Evolutionary conservation across 2,888 invertebrate species (phyloP).

Genomic region (Apoda limacodes): DNA sequence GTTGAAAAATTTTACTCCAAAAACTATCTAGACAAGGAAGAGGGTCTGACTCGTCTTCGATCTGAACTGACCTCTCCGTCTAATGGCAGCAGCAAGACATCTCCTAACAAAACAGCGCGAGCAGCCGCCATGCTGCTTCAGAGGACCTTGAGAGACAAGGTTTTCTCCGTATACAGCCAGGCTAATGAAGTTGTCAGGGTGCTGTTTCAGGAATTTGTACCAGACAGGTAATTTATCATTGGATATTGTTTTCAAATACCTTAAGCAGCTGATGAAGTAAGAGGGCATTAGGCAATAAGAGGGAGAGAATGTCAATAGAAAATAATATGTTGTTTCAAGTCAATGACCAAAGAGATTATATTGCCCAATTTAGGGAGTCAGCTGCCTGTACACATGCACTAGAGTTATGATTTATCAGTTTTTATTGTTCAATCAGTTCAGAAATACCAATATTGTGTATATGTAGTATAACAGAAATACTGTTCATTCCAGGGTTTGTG

Average conservation of each 20-base stretch:
- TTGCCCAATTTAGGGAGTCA: no score
- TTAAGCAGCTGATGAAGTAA: background rate
- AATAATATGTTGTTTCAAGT: no score
- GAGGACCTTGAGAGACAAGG: slow-evolving; percentile 86
- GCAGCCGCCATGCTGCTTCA: slow-evolving; percentile 85
- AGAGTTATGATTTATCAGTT: no score
- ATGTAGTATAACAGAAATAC: no score
- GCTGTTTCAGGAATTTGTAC: slow-evolving; percentile 87
- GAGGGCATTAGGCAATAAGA: background rate
- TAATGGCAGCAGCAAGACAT: slow-evolving; percentile 53
- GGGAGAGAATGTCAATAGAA: no score
- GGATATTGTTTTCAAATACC: background rate
- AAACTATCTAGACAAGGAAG: slow-evolving; percentile 90
- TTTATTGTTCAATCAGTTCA: no score
- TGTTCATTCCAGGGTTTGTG: slow-evolving; percentile 74
- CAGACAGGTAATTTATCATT: slow-evolving; percentile 70
- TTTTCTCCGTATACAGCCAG: slow-evolving; percentile 87
- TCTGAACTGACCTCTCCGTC: slow-evolving; percentile 52
- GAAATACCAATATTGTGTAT: no score
- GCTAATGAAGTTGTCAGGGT: slow-evolving; percentile 85
- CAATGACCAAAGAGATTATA: no score
- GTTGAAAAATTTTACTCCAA: slow-evolving; percentile 93
- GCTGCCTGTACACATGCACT: no score
- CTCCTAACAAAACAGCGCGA: slow-evolving; percentile 83
- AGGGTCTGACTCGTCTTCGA: slow-evolving; percentile 78